Evolutionary conservation across 2,113 vertebrate species (phyloP), one percentile per base, ranked within the genome.

Genomic region (Corydoras sp.): DNA sequence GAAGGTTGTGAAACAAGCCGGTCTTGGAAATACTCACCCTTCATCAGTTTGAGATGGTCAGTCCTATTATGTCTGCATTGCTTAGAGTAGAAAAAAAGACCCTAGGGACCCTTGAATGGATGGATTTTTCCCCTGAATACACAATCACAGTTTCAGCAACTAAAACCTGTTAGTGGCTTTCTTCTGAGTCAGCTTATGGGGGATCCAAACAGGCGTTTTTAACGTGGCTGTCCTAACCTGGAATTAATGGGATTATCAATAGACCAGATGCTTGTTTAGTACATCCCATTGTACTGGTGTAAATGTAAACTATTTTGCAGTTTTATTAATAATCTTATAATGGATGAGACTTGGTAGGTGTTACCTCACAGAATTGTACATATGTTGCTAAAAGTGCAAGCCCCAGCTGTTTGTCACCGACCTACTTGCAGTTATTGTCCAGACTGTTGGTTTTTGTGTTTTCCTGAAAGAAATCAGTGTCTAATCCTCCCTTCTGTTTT

Each of bases 181-280:
- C 6, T 9, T 43, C 11, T 63, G 32, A 32, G 58, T 70, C 49
- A 70, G 49, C 65, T 56, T 55, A 56, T 10, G 8, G 51, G 65
- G 49, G 49, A 53, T 66, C 49, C 51, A 10, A 30, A 3, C 13
- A 10, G 30, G 51, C 1, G 9, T 5, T 43, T 43, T 56, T 13
- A 31, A 53, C 30, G 9, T n/a, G 14, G 13, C 10, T 32, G 24
- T 67, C 65, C 9, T 50, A 30, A 67, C 53, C 62, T 24, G 29
- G 71, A 66, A 60, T 73, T 60, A 59, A 65, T 60, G 64, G 32
- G 30, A 73, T 65, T 43, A 67, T 73, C 48, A 73, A 54, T 59
- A 11, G 24, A 29, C 12, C 54, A 65, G 70, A 50, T 72, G 31
- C 32, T 12, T 30, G 18, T 13, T 3, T 65, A 56, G 43, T 24